Evolutionary conservation across 2,888 invertebrate genomes (phyloP).

Genomic region (Anthophora plumipes): DNA sequence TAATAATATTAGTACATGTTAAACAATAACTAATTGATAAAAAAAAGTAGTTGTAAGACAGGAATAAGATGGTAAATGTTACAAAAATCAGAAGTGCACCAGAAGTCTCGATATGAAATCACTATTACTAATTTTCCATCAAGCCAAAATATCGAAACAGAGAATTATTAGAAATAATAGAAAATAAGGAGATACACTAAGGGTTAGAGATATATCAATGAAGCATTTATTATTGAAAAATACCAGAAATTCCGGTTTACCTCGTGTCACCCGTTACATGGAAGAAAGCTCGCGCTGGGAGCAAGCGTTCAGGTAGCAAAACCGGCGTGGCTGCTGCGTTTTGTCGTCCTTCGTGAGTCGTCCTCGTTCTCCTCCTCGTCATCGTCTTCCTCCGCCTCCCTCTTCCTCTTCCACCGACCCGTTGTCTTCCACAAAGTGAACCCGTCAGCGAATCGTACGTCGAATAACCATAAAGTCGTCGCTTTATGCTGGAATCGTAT

Average conservation of each 20-base stretch:
- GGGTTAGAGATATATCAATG: neutral
- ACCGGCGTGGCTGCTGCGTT: constrained; percentile 70
- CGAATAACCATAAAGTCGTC: constrained; percentile 77
- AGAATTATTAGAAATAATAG: neutral
- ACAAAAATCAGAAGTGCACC: too few relatives aligned
- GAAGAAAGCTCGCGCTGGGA: constrained; percentile 58
- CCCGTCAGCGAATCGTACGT: constrained; percentile 77
- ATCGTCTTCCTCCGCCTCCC: constrained; percentile 42
- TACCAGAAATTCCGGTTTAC: neutral
- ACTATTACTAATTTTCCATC: too few relatives aligned
- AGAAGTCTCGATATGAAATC: too few relatives aligned
- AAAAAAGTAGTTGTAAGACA: too few relatives aligned
- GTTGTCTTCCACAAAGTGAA: constrained; percentile 72
- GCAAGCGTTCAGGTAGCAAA: constrained; percentile 71
- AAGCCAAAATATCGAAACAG: too few relatives aligned
- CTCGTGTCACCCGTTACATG: constrained; percentile 51
- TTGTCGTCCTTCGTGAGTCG: constrained; percentile 67
- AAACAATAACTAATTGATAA: too few relatives aligned
- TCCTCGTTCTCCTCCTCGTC: constrained; percentile 59
- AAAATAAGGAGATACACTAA: neutral
- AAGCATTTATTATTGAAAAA: neutral
- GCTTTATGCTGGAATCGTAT: constrained; percentile 76
- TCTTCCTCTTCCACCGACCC: constrained; percentile 38
- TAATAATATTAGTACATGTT: too few relatives aligned
- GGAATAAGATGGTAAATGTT: too few relatives aligned